A percentile compares a stretch with the other conserved stretches of the same genome.
These are phyloP conservation scores for Zaprionus camerounensis DNA, from an alignment of 1,140 invertebrate species.

Conservation along the genomic window DNA sequence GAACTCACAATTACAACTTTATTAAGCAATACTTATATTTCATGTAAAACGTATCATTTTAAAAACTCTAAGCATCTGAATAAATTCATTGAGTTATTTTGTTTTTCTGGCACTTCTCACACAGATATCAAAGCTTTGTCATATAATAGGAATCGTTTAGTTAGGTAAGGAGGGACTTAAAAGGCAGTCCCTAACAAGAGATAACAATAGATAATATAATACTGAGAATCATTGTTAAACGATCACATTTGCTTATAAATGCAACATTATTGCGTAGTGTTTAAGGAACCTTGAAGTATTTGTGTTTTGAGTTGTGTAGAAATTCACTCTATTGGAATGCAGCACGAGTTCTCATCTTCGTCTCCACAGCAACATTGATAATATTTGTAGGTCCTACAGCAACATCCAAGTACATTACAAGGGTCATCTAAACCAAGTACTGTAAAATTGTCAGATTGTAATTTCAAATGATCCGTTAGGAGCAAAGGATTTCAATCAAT, in stretches of 20 bases:
- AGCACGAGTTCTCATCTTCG: neutral
- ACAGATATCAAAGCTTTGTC: neutral
- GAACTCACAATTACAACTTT: neutral
- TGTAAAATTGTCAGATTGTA: conserved; percentile 1
- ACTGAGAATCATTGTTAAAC: neutral
- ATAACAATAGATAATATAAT: neutral
- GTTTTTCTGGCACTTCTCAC: neutral
- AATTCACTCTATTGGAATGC: neutral
- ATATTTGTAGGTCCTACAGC: neutral
- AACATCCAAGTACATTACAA: neutral
- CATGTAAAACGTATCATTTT: no score
- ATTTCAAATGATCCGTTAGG: neutral
- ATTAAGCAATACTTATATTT: no score
- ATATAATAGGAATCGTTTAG: no score
- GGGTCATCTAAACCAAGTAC: neutral
- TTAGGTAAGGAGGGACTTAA: no score
- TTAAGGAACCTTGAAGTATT: neutral
- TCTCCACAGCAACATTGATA: conserved; percentile 1
- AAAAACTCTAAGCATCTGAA: no score
- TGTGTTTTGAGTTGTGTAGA: neutral
- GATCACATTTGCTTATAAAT: neutral
- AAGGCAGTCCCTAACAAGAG: neutral
- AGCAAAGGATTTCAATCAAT: neutral
- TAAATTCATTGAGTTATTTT: no score
- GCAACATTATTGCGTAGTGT: neutral